phyloP scores from a whole-genome alignment of 2,797 vertebrate genomes.

The Austrolebias charrua region DNA sequence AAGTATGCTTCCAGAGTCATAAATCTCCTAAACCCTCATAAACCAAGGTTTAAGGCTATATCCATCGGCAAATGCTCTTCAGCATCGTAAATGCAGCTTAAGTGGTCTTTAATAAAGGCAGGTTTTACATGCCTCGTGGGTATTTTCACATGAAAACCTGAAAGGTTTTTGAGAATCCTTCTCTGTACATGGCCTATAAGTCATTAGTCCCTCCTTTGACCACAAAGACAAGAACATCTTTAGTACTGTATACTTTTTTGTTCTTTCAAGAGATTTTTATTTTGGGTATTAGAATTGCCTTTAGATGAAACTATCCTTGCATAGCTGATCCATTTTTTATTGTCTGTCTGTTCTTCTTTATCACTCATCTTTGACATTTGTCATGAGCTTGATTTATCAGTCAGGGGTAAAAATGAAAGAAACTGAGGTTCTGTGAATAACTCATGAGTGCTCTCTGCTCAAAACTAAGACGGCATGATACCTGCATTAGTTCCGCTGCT shows the following conservation, averaged over 20 bases:
- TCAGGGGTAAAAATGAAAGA: conserved; percentile 7
- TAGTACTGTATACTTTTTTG: conserved; percentile 9
- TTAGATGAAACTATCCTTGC: conserved; percentile 13
- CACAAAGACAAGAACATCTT: conserved; percentile 34
- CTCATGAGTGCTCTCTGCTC: conserved; percentile 39
- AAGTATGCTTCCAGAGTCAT: conserved; percentile 13
- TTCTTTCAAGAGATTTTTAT: conserved; percentile 15
- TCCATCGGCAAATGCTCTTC: conserved; percentile 53
- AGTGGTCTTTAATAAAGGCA: conserved; percentile 72
- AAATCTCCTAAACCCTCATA: conserved; percentile 44
- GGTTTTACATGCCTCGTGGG: conserved; percentile 62
- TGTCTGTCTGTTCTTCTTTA: conserved; percentile 21
- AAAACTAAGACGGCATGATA: conserved; percentile 51
- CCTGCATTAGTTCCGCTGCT: conserved; percentile 59
- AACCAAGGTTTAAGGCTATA: conserved; percentile 41
- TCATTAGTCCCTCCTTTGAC: conserved; percentile 47
- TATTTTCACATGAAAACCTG: conserved; percentile 61
- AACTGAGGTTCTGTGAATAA: conserved; percentile 50
- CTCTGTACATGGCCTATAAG: conserved; percentile 57
- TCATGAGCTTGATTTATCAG: conserved; percentile 45
- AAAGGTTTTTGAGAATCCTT: conserved; percentile 53
- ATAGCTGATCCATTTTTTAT: conserved; percentile 7
- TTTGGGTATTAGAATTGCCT: conserved; percentile 20
- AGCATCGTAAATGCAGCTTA: conserved; percentile 60
- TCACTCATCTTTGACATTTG: conserved; percentile 38